These are phyloP conservation scores for Larimichthys crocea DNA, from an alignment of 2,113 vertebrate species.

Conservation along the genomic window DNA sequence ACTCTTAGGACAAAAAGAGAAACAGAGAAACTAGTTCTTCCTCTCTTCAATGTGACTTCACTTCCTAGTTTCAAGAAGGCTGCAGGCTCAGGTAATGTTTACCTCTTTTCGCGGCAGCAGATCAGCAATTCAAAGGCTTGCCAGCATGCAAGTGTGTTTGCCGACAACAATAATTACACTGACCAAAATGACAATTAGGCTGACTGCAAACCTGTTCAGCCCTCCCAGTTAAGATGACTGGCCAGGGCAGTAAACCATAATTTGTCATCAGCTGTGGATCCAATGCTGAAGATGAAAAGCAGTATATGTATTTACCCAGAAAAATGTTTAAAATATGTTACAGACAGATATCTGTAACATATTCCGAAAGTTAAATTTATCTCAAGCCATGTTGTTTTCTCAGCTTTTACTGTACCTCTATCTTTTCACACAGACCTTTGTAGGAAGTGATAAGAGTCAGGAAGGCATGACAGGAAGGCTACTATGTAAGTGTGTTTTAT, in stretches of 20 bases:
- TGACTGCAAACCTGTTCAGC: conserved; percentile 34
- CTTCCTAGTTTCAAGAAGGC: not conserved
- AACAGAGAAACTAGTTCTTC: not conserved
- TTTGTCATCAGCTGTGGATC: conserved; percentile 32
- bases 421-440: conserved; percentile 10
- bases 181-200: conserved; percentile 72
- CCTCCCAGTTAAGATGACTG: conserved; percentile 39
- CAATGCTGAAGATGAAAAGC: not conserved
- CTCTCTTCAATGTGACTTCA: conserved; percentile 1
- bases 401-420: not conserved
- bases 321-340: not conserved
- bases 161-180: conserved; percentile 75
- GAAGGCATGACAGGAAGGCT: not conserved
- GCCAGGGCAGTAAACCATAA: conserved; percentile 49
- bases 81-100: conserved; percentile 33
- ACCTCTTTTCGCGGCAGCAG: conserved; percentile 21
- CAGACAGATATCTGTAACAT: too few species aligned
- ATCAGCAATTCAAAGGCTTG: conserved; percentile 53
- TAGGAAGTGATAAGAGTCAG: conserved; percentile 34
- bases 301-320: not conserved
- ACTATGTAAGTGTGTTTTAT: not conserved
- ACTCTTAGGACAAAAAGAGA: not conserved
- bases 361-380: too few species aligned
- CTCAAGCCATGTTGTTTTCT: not conserved
- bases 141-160: conserved; percentile 20